A percentile compares a stretch with the other conserved stretches of the same genome.
These are phyloP conservation scores for Galeruca laticollis DNA, from an alignment of 2,888 invertebrate species.

Conservation along the genomic window DNA sequence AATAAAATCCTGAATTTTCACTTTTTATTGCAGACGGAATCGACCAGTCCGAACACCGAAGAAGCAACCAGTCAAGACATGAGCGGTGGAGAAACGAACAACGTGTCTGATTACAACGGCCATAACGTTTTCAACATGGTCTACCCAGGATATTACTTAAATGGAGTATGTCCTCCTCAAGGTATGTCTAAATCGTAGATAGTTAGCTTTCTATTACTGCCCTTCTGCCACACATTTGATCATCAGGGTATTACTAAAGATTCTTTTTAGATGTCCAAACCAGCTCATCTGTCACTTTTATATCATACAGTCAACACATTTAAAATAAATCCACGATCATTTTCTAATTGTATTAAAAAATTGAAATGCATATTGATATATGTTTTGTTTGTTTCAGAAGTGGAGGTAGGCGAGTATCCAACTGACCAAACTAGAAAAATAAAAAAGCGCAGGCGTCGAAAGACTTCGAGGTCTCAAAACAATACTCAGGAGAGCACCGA, in stretches of 20 bases:
- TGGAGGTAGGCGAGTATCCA: constrained; percentile 41
- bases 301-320: too few relatives aligned
- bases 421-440: constrained; percentile 47
- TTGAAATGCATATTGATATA: not conserved
- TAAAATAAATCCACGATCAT: too few relatives aligned
- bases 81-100: constrained; percentile 59
- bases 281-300: too few relatives aligned
- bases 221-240: too few relatives aligned
- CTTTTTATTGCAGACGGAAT: constrained; percentile 61
- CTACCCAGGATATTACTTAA: constrained; percentile 61
- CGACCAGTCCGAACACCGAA: constrained; percentile 65
- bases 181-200: not conserved
- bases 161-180: constrained; percentile 51
- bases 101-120: constrained; percentile 57
- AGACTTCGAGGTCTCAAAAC: constrained; percentile 50
- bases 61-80: constrained; percentile 61
- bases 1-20: not conserved
- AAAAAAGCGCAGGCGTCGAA: constrained; percentile 57
- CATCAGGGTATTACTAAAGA: too few relatives aligned
- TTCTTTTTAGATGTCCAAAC: too few relatives aligned
- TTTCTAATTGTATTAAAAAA: too few relatives aligned
- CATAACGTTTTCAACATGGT: constrained; percentile 58
- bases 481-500: constrained; percentile 53
- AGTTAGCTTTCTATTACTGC: not conserved
- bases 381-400: constrained; percentile 44